These are phyloP conservation scores for Neogale vison DNA, from an alignment of 2,113 vertebrate species.

Conservation along the genomic window DNA sequence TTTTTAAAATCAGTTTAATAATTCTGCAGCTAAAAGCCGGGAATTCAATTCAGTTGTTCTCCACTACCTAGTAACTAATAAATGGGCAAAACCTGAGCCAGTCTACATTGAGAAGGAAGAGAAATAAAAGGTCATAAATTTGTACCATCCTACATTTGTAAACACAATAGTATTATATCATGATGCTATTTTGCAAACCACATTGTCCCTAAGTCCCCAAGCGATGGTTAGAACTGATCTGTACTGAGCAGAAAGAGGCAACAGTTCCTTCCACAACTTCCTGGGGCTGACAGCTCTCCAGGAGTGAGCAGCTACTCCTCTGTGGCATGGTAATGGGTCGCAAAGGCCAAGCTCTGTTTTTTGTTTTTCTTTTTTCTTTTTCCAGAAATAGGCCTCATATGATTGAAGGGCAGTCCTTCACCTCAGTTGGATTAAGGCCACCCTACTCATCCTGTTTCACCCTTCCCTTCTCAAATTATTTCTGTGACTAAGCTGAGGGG, in stretches of 20 bases:
- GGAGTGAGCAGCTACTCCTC: not conserved
- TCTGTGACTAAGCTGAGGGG: not conserved
- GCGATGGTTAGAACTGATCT: accelerated
- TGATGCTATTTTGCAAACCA: not conserved
- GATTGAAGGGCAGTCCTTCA: not conserved
- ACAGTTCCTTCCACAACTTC: not conserved
- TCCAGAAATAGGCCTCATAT: not conserved
- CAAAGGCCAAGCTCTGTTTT: not conserved
- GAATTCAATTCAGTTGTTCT: not conserved
- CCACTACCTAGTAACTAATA: not conserved
- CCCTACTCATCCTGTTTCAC: not conserved
- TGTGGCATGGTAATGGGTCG: not conserved
- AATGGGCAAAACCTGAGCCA: not conserved
- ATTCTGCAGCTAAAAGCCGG: not conserved
- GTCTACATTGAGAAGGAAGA: not conserved
- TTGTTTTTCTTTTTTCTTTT: not conserved
- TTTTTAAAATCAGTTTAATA: not conserved
- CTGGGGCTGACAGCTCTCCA: not conserved
- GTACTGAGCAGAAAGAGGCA: not conserved
- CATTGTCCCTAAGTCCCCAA: accelerated
- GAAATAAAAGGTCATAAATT: not conserved
- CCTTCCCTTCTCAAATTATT: not conserved
- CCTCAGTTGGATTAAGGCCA: not conserved
- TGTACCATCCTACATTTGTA: not conserved
- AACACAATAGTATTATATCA: not conserved